phyloP scores from a whole-genome alignment of 2,888 invertebrate genomes.

The Coelopa pilipes region DNA sequence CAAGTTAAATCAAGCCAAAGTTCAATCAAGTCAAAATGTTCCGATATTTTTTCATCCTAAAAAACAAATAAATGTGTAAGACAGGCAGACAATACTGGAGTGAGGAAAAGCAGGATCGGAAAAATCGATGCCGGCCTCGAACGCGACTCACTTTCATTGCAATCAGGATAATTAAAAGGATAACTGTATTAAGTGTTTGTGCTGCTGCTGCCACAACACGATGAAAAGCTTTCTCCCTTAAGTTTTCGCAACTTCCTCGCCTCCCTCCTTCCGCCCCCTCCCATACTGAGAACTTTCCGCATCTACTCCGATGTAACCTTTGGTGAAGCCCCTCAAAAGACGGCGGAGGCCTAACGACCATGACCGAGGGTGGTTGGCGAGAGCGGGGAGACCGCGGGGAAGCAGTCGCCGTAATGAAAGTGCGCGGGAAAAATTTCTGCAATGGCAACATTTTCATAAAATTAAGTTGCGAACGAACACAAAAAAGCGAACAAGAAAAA shows the following conservation, averaged over 20 bases:
- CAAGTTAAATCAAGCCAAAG: background rate
- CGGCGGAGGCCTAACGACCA: no score
- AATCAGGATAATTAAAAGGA: slow-evolving; percentile 45
- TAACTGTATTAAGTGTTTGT: slow-evolving; percentile 39
- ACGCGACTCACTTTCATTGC: slow-evolving; percentile 40
- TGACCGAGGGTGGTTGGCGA: no score
- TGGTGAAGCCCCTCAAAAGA: no score
- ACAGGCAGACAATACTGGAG: background rate
- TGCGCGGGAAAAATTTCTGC: background rate
- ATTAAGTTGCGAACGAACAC: slow-evolving; percentile 52
- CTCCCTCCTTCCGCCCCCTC: slow-evolving; percentile 1
- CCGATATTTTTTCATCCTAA: background rate
- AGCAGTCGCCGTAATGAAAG: background rate
- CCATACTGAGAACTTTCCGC: background rate
- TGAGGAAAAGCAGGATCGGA: slow-evolving; percentile 17
- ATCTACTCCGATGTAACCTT: background rate
- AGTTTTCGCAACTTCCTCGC: slow-evolving; percentile 38
- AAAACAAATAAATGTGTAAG: background rate
- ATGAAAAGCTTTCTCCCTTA: slow-evolving; percentile 4
- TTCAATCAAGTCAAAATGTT: background rate
- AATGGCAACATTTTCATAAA: slow-evolving; percentile 58
- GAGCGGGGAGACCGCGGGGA: background rate
- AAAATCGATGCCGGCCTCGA: slow-evolving; percentile 20
- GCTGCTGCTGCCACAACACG: slow-evolving; percentile 20
- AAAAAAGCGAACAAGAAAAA: slow-evolving; percentile 15